Conservation (phyloP, 2,888 invertebrate genomes). For the Deroplatys truncata region DNA sequence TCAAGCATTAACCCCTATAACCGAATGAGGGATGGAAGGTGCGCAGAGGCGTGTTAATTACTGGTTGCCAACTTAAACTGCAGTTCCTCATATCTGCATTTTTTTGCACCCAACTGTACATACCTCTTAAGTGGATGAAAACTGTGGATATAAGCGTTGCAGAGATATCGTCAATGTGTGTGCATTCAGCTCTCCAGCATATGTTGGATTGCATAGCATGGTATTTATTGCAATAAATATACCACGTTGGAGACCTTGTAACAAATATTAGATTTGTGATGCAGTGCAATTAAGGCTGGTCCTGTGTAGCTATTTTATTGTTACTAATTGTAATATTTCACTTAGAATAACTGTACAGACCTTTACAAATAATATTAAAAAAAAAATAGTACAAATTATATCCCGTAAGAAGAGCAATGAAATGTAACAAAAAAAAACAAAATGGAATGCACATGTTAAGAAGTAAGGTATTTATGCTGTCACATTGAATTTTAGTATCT, state of each 20-base stretch:
- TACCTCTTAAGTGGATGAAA: too few species aligned
- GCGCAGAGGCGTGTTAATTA: too few species aligned
- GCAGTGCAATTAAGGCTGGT: too few species aligned
- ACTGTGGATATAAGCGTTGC: too few species aligned
- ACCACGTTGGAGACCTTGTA: background rate
- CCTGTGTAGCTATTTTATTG: background rate
- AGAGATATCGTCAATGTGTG: too few species aligned
- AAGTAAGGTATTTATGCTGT: background rate
- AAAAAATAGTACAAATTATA: background rate
- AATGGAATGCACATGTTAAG: background rate
- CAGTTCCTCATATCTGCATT: too few species aligned
- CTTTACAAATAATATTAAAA: background rate
- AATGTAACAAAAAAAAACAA: background rate
- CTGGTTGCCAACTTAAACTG: too few species aligned
- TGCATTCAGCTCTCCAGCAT: background rate
- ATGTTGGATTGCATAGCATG: background rate
- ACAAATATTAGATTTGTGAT: background rate
- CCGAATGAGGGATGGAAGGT: too few species aligned
- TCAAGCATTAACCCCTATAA: too few species aligned
- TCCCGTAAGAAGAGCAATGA: background rate
- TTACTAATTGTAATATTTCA: background rate
- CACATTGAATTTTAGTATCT: background rate
- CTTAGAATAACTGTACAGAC: background rate
- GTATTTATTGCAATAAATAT: background rate
- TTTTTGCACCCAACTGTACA: too few species aligned